Evolutionary conservation across 2,113 vertebrate species (phyloP), one percentile per base, ranked within the genome.

Genomic region (Rousettus leschenaultii): DNA sequence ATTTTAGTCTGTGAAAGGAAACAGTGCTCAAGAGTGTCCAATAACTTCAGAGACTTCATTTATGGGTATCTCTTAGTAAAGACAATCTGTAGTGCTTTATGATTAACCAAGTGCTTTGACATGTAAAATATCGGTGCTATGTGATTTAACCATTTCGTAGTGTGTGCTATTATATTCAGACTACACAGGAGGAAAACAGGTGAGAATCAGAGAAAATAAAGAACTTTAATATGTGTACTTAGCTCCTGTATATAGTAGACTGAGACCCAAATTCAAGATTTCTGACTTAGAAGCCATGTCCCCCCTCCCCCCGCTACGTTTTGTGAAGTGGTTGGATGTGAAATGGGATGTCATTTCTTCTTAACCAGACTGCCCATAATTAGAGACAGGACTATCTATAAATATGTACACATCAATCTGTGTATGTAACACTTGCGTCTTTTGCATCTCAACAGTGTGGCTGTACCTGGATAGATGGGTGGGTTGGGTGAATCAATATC

Each of bases 51-150:
- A 35, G 28, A 86, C 77, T 89, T 95, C 14, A 15, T 84, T 87
- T 93, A 40, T 48, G 83, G 77, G 59, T 43, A 11, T 95, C 51
- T 92, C 16, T 71, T 85, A 89, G 70, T 71, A 74, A 96, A 92
- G 53, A 74, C 48, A 84, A 79, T 65, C 65, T 74, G 0, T 74
- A 45, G 51, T 53, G 48, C 66, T 80, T 66, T 59, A 48, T 94
- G 90, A 79, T 51, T 43, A 80, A 74, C 51, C 71, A 8, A 82
- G 28, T 78, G 19, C 53, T 93, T 93, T 86, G 53, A 45, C 59
- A 26, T 30, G 38, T 78, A 26, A 35, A 22, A 11, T 13, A 26
- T 80, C 75, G 77, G 55, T 57, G 28, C 45, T 35, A 61, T 89
- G 83, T 87, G 59, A 48, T 63, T 82, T 65, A 65, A 45, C 51